phyloP scores from a whole-genome alignment of 2,888 invertebrate species.

The Meloe dianella region DNA sequence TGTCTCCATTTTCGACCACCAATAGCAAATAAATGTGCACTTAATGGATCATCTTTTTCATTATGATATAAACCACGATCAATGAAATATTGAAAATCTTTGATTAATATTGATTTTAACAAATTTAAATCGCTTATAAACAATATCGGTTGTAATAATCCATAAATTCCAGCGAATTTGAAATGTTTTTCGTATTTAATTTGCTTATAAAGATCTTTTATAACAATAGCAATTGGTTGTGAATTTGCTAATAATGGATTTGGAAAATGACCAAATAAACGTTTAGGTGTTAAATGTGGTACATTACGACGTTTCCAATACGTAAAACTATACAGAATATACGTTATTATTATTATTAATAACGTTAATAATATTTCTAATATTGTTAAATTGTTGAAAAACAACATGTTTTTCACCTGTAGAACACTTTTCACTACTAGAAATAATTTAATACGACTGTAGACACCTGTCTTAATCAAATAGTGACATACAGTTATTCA shows the following conservation, averaged over 20 bases:
- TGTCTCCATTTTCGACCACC: slow-evolving; percentile 46
- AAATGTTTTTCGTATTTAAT: slow-evolving; percentile 13
- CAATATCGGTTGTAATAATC: slow-evolving; percentile 36
- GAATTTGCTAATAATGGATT: slow-evolving; percentile 15
- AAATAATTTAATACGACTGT: too few species aligned
- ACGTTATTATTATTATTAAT: not conserved
- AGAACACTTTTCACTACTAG: too few species aligned
- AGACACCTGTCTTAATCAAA: too few species aligned
- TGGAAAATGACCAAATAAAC: slow-evolving; percentile 29
- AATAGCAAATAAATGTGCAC: slow-evolving; percentile 43
- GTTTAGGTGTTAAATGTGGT: slow-evolving; percentile 11
- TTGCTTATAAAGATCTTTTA: slow-evolving; percentile 19
- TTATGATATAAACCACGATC: slow-evolving; percentile 43
- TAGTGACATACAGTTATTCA: too few species aligned
- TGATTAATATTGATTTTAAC: slow-evolving; percentile 43
- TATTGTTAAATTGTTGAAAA: not conserved
- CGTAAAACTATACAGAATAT: slow-evolving; percentile 39
- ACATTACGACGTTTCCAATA: slow-evolving; percentile 33
- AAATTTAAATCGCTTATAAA: slow-evolving; percentile 44
- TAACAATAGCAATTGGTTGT: not conserved
- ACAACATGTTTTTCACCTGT: too few species aligned
- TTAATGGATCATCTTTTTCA: slow-evolving; percentile 41
- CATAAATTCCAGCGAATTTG: slow-evolving; percentile 21
- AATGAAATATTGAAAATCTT: slow-evolving; percentile 47
- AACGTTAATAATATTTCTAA: not conserved